phyloP scores from a whole-genome alignment of 2,113 vertebrate species.

The Rhinichthys klamathensis region DNA sequence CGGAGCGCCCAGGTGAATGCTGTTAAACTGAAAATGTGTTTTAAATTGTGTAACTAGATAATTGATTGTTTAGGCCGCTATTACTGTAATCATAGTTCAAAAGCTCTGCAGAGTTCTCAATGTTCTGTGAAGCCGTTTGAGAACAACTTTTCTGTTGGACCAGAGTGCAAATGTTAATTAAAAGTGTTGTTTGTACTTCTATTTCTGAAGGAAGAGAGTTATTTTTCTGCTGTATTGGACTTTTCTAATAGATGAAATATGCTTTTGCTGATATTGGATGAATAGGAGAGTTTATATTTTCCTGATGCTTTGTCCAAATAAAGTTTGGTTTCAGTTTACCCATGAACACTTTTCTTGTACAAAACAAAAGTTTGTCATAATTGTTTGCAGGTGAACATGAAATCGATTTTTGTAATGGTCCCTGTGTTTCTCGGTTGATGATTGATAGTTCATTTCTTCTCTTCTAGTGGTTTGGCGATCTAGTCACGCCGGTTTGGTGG shows the following conservation, averaged over 20 bases:
- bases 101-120: background rate
- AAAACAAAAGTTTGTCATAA: background rate
- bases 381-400: background rate
- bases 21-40: slow-evolving; percentile 39
- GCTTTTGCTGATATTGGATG: slow-evolving; percentile 1
- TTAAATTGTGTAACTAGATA: slow-evolving; percentile 1
- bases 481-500: slow-evolving; percentile 98
- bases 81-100: slow-evolving; percentile 49
- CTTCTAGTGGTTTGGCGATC: slow-evolving; percentile 95
- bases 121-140: background rate
- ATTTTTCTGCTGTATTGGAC: background rate
- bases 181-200: background rate
- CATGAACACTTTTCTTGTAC: background rate
- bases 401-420: background rate
- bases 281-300: background rate
- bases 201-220: background rate
- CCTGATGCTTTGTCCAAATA: too few relatives aligned
- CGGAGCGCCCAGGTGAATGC: slow-evolving; percentile 17
- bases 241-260: slow-evolving; percentile 9
- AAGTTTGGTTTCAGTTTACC: background rate
- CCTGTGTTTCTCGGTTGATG: background rate
- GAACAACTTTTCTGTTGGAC: background rate
- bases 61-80: slow-evolving; percentile 41
- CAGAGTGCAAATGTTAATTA: background rate
- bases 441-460: background rate